phyloP scores from a whole-genome alignment of 2,113 vertebrate species.

The Muscicapa adusta region DNA sequence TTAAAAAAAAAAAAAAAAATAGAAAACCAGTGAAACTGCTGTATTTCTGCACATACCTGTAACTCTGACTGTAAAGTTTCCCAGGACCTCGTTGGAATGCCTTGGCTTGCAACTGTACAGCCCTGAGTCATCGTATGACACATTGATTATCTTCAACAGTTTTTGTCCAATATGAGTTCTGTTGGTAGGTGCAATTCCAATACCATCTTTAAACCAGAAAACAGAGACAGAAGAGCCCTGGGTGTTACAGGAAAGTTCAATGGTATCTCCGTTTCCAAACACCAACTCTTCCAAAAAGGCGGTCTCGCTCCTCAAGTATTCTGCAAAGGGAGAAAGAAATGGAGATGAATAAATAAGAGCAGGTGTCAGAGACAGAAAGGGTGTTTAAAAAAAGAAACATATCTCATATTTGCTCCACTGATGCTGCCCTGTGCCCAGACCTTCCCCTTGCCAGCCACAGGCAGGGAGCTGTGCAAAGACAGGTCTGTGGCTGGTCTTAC shows the following conservation, averaged over 20 bases:
- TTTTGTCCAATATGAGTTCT: constrained; percentile 79
- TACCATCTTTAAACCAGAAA: constrained; percentile 86
- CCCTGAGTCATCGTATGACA: constrained; percentile 87
- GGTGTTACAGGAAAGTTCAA: constrained; percentile 80
- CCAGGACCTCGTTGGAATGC: constrained; percentile 75
- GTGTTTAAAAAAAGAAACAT: rapidly evolving
- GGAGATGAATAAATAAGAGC: not conserved
- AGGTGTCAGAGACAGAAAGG: not conserved
- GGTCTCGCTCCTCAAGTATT: constrained; percentile 77
- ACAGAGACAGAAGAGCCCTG: constrained; percentile 74
- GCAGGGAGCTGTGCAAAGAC: not conserved
- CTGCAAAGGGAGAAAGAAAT: constrained; percentile 53
- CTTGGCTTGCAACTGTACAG: constrained; percentile 84
- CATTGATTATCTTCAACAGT: constrained; percentile 83
- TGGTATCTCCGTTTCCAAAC: constrained; percentile 79
- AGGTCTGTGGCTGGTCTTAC: not conserved
- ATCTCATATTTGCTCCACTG: not conserved
- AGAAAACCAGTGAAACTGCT: not conserved
- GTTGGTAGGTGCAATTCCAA: constrained; percentile 75
- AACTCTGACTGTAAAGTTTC: constrained; percentile 88
- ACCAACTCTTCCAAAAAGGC: constrained; percentile 81
- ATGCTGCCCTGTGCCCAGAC: not conserved
- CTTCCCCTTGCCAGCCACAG: not conserved
- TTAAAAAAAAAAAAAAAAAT: rapidly evolving
- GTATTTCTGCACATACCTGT: constrained; percentile 73